Base-by-base conservation (phyloP, 2,797 vertebrate species). In the Anguilla megastoma region DNA sequence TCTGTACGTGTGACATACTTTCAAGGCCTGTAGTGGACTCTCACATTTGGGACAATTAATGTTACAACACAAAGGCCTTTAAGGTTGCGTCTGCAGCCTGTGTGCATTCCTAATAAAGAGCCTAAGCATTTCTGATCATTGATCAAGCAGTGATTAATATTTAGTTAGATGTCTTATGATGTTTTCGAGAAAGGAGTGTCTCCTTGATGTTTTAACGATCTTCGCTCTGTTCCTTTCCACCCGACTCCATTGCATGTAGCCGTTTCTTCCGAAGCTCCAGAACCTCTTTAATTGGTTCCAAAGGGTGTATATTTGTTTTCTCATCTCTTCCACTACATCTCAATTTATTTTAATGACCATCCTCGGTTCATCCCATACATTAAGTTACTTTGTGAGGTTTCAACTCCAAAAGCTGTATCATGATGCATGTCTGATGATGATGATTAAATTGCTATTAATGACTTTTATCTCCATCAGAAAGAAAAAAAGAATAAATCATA, bases 191-290 rank as follows among this genome's bases (percentile, higher is more conserved):
- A 86, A 71, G 33, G 45, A 54, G 66, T 24, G 36, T 14, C 33
- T 24, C 30, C 66, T 74, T 86, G 21, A 74, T 74, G 85, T 86
- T 71, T 71, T 50, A 86, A 74, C n/a, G 45, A 86, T 66, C 60
- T 27, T 24, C 33, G 21, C 60, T 74, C 50, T 33, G 48, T 58
- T 84, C 36, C 24, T 33, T 60, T 27, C 27, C 56, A 14, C 18
- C 36, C 21, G 9, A 41, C 21, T 60, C 18, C 74, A 54, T 52
- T 16, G 30, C 83, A 41, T 83, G 83, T 5, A 10, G 33, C 54
- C 21, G 7, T 27, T 33, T 21, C 27, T 24, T 71, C n/a, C 87
- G 45, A 27, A 52, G 87, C 85, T 48, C 21, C 33, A 48, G 58
- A 86, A 86, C 21, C 9, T 21, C 56, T 66, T n/a, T 86, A 86